Percentiles rank a stretch among this genome's conserved stretches.
phyloP scores from a whole-genome alignment of 2,113 vertebrate genomes.

The Dryoscopus gambensis region DNA sequence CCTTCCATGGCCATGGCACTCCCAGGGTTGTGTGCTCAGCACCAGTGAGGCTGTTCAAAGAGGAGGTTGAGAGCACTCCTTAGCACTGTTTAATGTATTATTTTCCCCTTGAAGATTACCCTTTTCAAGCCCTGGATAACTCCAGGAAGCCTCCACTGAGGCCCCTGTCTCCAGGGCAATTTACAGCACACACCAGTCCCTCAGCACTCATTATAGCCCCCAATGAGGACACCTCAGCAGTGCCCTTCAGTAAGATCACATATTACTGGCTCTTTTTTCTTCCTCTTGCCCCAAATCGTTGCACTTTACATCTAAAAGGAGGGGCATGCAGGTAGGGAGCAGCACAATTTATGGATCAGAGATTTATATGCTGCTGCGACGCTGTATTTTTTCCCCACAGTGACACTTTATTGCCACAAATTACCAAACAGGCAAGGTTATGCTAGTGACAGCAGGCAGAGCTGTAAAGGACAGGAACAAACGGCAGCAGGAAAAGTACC shows the following conservation, averaged over 20 bases:
- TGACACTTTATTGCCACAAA: slow-evolving; percentile 67
- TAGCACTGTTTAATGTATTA: background rate
- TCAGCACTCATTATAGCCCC: background rate
- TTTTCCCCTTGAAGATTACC: background rate
- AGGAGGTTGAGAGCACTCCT: background rate
- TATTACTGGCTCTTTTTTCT: background rate
- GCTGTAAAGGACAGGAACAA: slow-evolving; percentile 20
- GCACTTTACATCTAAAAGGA: slow-evolving; percentile 7
- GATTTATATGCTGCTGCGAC: slow-evolving; percentile 18
- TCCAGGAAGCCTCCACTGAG: background rate
- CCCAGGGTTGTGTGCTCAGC: background rate
- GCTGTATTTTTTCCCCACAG: slow-evolving; percentile 51
- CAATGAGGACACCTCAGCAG: background rate
- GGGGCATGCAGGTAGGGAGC: background rate
- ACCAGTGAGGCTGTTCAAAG: background rate
- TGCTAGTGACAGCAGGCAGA: slow-evolving; percentile 32
- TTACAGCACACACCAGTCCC: background rate
- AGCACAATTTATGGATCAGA: slow-evolving; percentile 41
- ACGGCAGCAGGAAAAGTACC: background rate
- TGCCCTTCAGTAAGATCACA: slow-evolving; percentile 7
- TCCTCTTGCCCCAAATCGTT: slow-evolving; percentile 42
- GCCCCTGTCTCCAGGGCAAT: background rate
- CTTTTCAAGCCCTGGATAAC: background rate
- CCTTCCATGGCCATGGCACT: background rate
- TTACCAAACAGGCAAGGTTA: slow-evolving; percentile 53